These are phyloP conservation scores for Drosophila merina DNA, from an alignment of 2,888 invertebrate species.

Conservation along the genomic window DNA sequence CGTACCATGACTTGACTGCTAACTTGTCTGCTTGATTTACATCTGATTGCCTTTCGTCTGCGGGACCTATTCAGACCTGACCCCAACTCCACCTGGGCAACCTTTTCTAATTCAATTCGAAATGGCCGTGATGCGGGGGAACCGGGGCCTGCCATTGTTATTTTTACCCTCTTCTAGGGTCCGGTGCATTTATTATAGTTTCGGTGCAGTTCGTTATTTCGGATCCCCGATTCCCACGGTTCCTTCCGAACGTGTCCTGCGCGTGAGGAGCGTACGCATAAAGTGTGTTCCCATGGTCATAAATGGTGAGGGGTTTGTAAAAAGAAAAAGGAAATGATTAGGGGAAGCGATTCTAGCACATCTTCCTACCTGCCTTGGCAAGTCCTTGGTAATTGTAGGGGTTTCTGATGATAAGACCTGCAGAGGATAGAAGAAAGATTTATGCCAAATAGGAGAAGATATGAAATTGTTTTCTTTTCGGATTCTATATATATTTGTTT, in stretches of 20 bases:
- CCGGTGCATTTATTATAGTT: constrained; percentile 31
- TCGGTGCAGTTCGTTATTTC: constrained; percentile 26
- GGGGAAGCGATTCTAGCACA: constrained; percentile 34
- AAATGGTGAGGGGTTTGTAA: constrained; percentile 12
- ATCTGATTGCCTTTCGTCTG: constrained; percentile 34
- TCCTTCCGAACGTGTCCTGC: constrained; percentile 42
- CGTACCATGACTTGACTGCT: constrained; percentile 31
- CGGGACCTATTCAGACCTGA: constrained; percentile 10
- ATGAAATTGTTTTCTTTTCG: background rate
- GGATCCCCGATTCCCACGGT: constrained; percentile 36
- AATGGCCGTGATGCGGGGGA: constrained; percentile 22
- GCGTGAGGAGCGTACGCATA: constrained; percentile 47
- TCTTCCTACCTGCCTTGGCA: constrained; percentile 21
- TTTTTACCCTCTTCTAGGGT: constrained; percentile 38
- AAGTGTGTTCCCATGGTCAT: constrained; percentile 33
- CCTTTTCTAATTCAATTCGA: constrained; percentile 44
- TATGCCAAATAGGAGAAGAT: constrained; percentile 17
- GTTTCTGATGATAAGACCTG: constrained; percentile 34
- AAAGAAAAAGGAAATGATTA: constrained; percentile 35
- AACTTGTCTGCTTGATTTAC: constrained; percentile 36
- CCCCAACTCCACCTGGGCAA: constrained; percentile 35
- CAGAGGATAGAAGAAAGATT: constrained; percentile 16
- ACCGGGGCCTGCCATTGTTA: constrained; percentile 9
- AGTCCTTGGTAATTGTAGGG: constrained; percentile 25
- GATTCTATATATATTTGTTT: background rate